These are phyloP conservation scores for Polylopha cassiicola DNA, from an alignment of 2,888 invertebrate genomes.

Conservation along the genomic window DNA sequence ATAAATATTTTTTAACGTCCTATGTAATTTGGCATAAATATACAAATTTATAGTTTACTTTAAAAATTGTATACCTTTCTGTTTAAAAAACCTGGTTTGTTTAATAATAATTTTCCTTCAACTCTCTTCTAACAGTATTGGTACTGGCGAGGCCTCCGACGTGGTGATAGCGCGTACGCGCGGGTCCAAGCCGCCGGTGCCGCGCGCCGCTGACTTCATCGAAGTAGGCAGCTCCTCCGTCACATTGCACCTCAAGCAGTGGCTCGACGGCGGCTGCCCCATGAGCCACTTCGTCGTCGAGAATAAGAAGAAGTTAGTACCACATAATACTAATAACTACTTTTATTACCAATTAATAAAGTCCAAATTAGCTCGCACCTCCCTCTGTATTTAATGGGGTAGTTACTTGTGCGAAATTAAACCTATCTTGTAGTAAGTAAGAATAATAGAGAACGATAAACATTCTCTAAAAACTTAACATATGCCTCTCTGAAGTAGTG, in stretches of 20 bases:
- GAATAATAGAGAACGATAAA: too few species aligned
- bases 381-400: not conserved
- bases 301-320: slow-evolving; percentile 91
- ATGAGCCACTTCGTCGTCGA: slow-evolving; percentile 97
- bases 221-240: slow-evolving; percentile 96
- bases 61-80: too few species aligned
- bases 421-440: too few species aligned
- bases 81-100: too few species aligned
- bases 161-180: slow-evolving; percentile 93
- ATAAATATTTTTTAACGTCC: too few species aligned
- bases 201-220: slow-evolving; percentile 93
- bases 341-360: not conserved
- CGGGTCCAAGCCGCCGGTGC: slow-evolving; percentile 94
- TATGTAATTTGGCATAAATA: too few species aligned
- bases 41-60: too few species aligned
- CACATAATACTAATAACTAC: not conserved
- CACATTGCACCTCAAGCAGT: slow-evolving; percentile 92
- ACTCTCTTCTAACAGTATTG: slow-evolving; percentile 79
- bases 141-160: slow-evolving; percentile 93
- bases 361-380: not conserved
- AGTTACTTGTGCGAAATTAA: too few species aligned
- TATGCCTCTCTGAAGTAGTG: too few species aligned
- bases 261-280: slow-evolving; percentile 96
- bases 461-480: too few species aligned
- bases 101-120: too few species aligned